Evolutionary conservation across 2,797 vertebrate species (phyloP).

Genomic region (Brachyalestes nurse): DNA sequence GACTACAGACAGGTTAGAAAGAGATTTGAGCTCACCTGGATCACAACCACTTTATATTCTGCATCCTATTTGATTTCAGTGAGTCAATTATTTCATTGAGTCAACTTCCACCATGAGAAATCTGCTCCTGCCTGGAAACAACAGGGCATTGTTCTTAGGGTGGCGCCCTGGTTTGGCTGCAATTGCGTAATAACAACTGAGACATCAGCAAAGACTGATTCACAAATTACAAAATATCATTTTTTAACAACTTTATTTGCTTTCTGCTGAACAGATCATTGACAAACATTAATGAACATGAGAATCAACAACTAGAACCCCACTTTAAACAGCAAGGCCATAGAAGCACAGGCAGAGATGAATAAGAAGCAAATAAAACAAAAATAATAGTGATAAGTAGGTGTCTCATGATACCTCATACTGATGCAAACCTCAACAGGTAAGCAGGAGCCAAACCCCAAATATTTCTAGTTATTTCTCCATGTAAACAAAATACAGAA

Average conservation of each 20-base stretch:
- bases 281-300: slow-evolving; percentile 9
- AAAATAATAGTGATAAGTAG: slow-evolving; percentile 13
- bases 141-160: background rate
- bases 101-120: background rate
- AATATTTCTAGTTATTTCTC: background rate
- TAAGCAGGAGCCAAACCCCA: slow-evolving; percentile 12
- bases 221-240: background rate
- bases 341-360: slow-evolving; percentile 3
- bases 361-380: slow-evolving; percentile 9
- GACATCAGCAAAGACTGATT: background rate
- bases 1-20: background rate
- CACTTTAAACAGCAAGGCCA: slow-evolving; percentile 33
- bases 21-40: background rate
- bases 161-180: background rate
- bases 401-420: slow-evolving; percentile 25
- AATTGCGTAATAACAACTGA: too few relatives aligned
- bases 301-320: background rate
- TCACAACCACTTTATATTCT: background rate
- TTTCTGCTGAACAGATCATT: slow-evolving; percentile 22
- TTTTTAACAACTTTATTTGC: slow-evolving; percentile 41
- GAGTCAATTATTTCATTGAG: too few relatives aligned
- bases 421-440: background rate
- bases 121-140: background rate
- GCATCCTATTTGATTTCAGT: background rate
- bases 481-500: slow-evolving; percentile 10